These are phyloP conservation scores for Tribolium castaneum DNA, from an alignment of 1,140 invertebrate genomes.

Conservation along the genomic window DNA sequence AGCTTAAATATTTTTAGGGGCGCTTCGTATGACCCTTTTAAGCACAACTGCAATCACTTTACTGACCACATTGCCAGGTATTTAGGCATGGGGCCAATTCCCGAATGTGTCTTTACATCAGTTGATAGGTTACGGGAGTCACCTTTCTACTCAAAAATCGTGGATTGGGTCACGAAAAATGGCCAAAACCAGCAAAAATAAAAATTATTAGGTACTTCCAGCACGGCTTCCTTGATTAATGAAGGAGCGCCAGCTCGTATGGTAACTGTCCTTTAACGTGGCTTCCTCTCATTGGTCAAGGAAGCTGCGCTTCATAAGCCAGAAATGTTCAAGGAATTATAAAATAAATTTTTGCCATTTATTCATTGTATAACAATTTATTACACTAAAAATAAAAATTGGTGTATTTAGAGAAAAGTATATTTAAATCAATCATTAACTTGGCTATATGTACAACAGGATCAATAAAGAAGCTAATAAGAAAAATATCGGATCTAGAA, in stretches of 20 bases:
- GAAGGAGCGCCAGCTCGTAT: no score
- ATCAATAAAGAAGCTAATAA: conserved; percentile 13
- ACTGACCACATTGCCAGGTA: not conserved
- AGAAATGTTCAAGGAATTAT: no score
- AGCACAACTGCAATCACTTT: conserved; percentile 13
- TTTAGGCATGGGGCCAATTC: not conserved
- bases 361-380: no score
- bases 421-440: conserved; percentile 27
- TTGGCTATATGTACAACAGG: conserved; percentile 20
- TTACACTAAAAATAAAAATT: conserved; percentile 17
- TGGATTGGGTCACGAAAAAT: conserved; percentile 9
- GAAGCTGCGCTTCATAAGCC: no score
- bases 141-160: conserved; percentile 9
- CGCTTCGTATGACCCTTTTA: conserved; percentile 1
- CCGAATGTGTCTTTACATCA: not conserved
- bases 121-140: not conserved
- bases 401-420: conserved; percentile 14
- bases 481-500: conserved; percentile 20
- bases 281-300: no score
- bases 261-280: no score
- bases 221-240: no score
- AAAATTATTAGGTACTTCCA: not conserved
- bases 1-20: not conserved
- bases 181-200: not conserved
- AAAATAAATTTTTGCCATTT: no score